A percentile compares a stretch with the other conserved stretches of the same genome.
Conservation (phyloP, 2,113 vertebrate genomes). For the Heterotis niloticus region DNA sequence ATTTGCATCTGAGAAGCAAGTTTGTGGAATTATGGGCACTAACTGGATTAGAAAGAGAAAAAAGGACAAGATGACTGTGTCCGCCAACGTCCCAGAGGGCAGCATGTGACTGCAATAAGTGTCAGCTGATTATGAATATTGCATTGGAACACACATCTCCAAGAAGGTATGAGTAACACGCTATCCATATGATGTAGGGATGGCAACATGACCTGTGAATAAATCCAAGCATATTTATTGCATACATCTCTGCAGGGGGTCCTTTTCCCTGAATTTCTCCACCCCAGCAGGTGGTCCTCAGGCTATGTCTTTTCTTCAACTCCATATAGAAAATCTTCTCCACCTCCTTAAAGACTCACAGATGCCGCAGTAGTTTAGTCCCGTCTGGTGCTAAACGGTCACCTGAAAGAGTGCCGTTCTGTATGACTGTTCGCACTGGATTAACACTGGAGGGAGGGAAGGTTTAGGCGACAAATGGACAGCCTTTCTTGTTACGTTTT, state of each 20-base stretch:
- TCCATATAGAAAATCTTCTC: constrained; percentile 44
- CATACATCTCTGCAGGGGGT: constrained; percentile 36
- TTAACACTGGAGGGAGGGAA: too few relatives aligned
- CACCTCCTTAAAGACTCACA: constrained; percentile 33
- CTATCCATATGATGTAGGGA: constrained; percentile 35
- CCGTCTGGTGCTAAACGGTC: background rate
- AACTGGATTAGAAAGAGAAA: background rate
- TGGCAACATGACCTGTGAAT: constrained; percentile 7
- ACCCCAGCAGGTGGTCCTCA: background rate
- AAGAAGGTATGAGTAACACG: constrained; percentile 7
- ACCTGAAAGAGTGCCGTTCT: background rate
- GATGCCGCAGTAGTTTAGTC: constrained; percentile 15
- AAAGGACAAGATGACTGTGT: background rate
- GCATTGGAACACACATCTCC: constrained; percentile 36
- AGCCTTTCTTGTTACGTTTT: too few relatives aligned
- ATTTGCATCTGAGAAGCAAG: constrained; percentile 18
- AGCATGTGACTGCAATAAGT: background rate
- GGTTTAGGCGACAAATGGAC: too few relatives aligned
- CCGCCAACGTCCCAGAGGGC: background rate
- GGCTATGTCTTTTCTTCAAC: constrained; percentile 11
- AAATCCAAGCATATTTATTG: constrained; percentile 48
- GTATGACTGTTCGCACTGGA: too few relatives aligned
- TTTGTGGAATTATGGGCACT: background rate
- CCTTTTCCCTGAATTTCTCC: background rate
- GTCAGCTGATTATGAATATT: constrained; percentile 21